Evolutionary conservation across 2,888 invertebrate genomes (phyloP), one percentile per base, ranked within the genome.

Genomic region (Horisme vitalbata): DNA sequence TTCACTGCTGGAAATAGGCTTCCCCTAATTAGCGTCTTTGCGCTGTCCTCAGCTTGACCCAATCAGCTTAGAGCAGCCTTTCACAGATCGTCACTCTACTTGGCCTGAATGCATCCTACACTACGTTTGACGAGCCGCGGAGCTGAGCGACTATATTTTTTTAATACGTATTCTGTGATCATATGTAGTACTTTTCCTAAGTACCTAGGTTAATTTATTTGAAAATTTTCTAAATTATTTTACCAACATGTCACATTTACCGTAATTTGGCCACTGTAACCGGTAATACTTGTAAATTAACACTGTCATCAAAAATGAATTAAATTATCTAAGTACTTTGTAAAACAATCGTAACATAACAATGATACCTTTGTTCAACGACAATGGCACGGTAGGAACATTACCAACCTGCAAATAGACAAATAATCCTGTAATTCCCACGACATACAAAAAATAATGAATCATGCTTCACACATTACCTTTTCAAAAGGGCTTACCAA

Each of bases 361-460:
- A 65, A 63, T 65, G 55, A 57, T 55, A 59, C 34, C 59, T 64
- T 64, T 67, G 63, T 67, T 58, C 46, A 44, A 41, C 30, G 45
- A 63, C 61, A 65, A 62, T 61, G 15, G 45, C 41, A 49, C 54
- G 41, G 52, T 54, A 49, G 57, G 56, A 57, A 55, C 45, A 34
- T 35, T 33, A 49, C 27, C 36, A 28, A 43, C 26, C 10, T 7
- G 18, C 14, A 15, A 11, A n/a, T 18, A 36, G 15, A 32, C 13
- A 28, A 44, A 47, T 46, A 45, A 36, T 52, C 47, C 53, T 47
- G 35, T 10, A 21, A n/a, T 58, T 58, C 58, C 41, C 58, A 58
- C 58, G 58, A 45, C 45, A 23, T 20, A 36, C 24, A 45, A 54
- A 41, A 43, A 20, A 36, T 23, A 44, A 41, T 48, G 21, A 48